phyloP scores from a whole-genome alignment of 2,113 vertebrate species.

The Peromyscus californicus region DNA sequence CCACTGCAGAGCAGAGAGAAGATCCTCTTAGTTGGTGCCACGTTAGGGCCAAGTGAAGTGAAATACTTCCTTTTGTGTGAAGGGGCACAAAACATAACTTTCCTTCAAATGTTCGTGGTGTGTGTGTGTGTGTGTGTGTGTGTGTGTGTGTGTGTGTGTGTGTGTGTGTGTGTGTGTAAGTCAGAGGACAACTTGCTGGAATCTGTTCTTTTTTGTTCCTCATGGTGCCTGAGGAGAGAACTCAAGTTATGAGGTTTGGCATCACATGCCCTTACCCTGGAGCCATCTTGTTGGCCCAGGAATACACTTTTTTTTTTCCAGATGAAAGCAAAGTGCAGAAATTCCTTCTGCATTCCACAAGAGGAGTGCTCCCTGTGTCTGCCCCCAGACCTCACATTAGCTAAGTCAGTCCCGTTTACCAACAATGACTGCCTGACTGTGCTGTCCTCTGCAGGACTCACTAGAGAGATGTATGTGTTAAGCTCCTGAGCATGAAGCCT shows the following conservation, averaged over 20 bases:
- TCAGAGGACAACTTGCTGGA: background rate
- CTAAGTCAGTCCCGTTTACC: background rate
- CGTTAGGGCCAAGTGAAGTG: background rate
- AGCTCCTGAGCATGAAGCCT: background rate
- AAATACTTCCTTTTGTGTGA: background rate
- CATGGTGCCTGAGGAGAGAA: background rate
- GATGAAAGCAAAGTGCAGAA: background rate
- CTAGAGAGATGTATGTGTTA: background rate
- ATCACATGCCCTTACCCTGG: background rate
- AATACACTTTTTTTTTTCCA: background rate
- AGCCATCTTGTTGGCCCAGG: background rate
- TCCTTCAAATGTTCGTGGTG: background rate
- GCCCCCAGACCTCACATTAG: background rate
- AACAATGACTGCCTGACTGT: background rate
- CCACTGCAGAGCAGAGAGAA: background rate
- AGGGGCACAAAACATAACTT: background rate
- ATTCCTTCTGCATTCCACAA: background rate
- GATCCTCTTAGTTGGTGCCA: accelerated
- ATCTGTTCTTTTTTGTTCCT: background rate
- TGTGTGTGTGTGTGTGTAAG: background rate
- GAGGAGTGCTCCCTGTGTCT: background rate
- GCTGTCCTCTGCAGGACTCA: background rate
- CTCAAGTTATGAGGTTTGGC: background rate
- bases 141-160: background rate
- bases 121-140: background rate